Evolutionary conservation across 2,113 vertebrate species (phyloP).

Genomic region (Crotalus viridis): DNA sequence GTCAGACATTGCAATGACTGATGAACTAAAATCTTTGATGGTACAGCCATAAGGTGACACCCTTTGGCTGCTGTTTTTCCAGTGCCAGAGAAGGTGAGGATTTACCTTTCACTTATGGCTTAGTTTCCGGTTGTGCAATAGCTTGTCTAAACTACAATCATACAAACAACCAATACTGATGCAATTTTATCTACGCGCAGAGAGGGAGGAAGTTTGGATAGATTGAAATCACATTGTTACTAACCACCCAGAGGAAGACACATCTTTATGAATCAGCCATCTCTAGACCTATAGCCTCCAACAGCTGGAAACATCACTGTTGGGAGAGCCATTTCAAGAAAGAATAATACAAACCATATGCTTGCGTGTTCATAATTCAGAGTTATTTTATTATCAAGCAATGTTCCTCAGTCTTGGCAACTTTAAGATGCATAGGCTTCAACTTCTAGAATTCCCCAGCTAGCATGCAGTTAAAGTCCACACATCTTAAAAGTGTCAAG

Average conservation of each 20-base stretch:
- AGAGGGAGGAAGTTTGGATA: not conserved
- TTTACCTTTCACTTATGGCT: not conserved
- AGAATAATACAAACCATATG: not conserved
- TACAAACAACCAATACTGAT: not conserved
- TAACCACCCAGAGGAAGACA: not conserved
- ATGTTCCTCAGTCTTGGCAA: not conserved
- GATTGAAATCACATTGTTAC: not conserved
- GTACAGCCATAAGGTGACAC: not conserved
- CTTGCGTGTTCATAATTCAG: not conserved
- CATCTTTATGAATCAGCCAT: not conserved
- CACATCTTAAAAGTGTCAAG: not conserved
- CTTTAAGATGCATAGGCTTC: not conserved
- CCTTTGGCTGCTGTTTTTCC: not conserved
- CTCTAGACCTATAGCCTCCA: not conserved
- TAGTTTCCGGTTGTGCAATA: not conserved
- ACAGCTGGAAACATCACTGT: too few species aligned
- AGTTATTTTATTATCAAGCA: not conserved
- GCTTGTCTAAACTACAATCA: not conserved
- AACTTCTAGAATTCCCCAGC: not conserved
- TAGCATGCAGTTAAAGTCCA: not conserved
- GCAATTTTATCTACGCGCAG: not conserved
- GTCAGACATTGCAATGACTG: not conserved
- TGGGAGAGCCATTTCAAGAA: too few species aligned
- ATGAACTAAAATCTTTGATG: not conserved
- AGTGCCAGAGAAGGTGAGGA: not conserved